A percentile compares a stretch with the other conserved stretches of the same genome.
These are phyloP conservation scores for Stenichneumon culpator DNA, from an alignment of 2,888 invertebrate species.

Conservation along the genomic window DNA sequence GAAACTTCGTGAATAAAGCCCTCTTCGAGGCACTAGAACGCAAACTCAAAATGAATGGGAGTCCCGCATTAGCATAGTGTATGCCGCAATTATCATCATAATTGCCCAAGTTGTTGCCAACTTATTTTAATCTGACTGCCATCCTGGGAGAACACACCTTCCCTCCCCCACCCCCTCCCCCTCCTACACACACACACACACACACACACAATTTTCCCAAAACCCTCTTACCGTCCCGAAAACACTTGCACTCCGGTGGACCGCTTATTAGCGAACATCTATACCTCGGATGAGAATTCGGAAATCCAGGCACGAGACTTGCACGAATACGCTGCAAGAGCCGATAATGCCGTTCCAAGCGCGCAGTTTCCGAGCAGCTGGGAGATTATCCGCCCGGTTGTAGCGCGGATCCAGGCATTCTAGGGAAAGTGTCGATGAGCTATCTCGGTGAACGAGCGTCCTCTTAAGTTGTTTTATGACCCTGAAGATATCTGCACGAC, in stretches of 20 bases:
- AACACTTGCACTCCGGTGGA: neutral
- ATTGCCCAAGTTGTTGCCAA: slow-evolving; percentile 82
- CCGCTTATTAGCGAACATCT: neutral
- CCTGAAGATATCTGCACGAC: no score
- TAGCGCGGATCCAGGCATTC: neutral
- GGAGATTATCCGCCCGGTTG: neutral
- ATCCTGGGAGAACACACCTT: slow-evolving; percentile 8
- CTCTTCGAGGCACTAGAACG: slow-evolving; percentile 60
- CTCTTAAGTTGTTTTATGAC: slow-evolving; percentile 76
- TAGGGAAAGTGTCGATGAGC: slow-evolving; percentile 9
- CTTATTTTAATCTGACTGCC: slow-evolving; percentile 77
- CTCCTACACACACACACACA: neutral
- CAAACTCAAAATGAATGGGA: slow-evolving; percentile 77
- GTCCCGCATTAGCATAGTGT: slow-evolving; percentile 81
- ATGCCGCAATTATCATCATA: slow-evolving; percentile 82
- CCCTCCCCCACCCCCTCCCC: neutral
- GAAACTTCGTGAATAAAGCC: slow-evolving; percentile 78
- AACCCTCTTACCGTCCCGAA: neutral
- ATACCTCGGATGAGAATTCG: neutral
- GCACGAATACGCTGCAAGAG: neutral
- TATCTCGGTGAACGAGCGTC: slow-evolving; percentile 50
- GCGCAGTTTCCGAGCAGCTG: slow-evolving; percentile 23
- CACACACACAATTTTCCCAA: neutral
- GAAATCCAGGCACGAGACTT: neutral
- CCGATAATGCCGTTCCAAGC: slow-evolving; percentile 7